Conservation (phyloP, 2,888 invertebrate genomes). For the Poecilobothrus nobilitatus region DNA sequence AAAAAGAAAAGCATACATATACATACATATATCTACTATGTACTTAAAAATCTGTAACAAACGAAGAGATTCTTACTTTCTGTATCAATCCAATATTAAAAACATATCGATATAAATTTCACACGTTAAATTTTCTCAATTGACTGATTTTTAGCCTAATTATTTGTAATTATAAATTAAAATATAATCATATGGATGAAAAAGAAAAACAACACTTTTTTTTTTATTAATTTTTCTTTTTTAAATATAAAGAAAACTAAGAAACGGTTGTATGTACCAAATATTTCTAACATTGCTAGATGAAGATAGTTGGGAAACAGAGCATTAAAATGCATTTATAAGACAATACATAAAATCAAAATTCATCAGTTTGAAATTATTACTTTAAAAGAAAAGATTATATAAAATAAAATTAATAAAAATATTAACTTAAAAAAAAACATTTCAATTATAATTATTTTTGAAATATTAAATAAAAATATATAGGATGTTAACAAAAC, state of each 20-base stretch:
- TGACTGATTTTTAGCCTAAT: not conserved
- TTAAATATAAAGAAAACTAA: no score
- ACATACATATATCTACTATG: no score
- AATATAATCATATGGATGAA: no score
- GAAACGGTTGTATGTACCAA: no score
- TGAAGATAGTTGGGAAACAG: conserved; percentile 21
- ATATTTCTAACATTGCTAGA: no score
- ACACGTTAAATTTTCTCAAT: not conserved
- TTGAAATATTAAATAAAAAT: no score
- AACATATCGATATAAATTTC: not conserved
- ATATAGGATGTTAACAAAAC: not conserved
- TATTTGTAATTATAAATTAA: not conserved
- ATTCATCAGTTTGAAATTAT: not conserved
- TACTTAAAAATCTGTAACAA: no score
- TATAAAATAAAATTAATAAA: no score
- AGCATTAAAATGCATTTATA: conserved; percentile 27
- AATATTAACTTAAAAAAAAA: not conserved
- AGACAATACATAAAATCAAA: conserved; percentile 13
- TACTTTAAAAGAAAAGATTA: not conserved
- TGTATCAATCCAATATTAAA: not conserved
- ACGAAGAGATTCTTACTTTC: not conserved
- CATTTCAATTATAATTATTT: no score
- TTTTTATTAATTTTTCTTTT: no score
- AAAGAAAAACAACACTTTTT: no score
- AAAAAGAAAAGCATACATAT: no score